Conservation (phyloP, 2,113 vertebrate genomes). For the Hypomesus transpacificus region DNA sequence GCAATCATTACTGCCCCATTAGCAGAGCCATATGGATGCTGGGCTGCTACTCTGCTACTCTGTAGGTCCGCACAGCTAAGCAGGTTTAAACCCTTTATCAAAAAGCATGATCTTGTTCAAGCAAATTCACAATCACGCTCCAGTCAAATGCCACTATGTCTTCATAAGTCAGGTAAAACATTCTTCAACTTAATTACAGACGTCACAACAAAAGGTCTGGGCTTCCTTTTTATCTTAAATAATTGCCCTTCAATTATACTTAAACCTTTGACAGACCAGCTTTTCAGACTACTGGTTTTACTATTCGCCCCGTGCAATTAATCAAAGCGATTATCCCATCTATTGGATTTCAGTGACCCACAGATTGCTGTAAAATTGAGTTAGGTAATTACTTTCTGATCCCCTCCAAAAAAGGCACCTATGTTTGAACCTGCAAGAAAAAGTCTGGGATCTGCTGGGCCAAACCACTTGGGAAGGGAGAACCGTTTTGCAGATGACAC, state of each 20-base stretch:
- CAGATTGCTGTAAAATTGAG: conserved; percentile 12
- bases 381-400: conserved; percentile 21
- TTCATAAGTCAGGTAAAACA: conserved; percentile 13
- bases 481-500: conserved; percentile 25
- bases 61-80: conserved; percentile 9
- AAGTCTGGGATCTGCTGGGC: neutral
- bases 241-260: conserved; percentile 14
- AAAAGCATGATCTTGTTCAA: neutral
- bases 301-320: conserved; percentile 28
- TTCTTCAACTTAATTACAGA: conserved; percentile 18
- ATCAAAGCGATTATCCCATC: conserved; percentile 33
- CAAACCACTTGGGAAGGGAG: conserved; percentile 19
- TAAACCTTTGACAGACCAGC: conserved; percentile 25
- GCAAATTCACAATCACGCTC: neutral
- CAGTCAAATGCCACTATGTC: conserved; percentile 4
- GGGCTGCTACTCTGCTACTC: conserved; percentile 24
- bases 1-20: conserved; percentile 45
- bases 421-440: conserved; percentile 5
- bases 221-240: conserved; percentile 22
- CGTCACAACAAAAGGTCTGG: conserved; percentile 20
- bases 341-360: conserved; percentile 42
- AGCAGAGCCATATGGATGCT: conserved; percentile 21
- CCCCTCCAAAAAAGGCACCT: conserved; percentile 22
- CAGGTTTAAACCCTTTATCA: conserved; percentile 26
- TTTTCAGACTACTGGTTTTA: conserved; percentile 24